A percentile compares a stretch with the other conserved stretches of the same genome.
Evolutionary conservation across 1,140 invertebrate species (phyloP).

Genomic region (Epicauta chinensis): DNA sequence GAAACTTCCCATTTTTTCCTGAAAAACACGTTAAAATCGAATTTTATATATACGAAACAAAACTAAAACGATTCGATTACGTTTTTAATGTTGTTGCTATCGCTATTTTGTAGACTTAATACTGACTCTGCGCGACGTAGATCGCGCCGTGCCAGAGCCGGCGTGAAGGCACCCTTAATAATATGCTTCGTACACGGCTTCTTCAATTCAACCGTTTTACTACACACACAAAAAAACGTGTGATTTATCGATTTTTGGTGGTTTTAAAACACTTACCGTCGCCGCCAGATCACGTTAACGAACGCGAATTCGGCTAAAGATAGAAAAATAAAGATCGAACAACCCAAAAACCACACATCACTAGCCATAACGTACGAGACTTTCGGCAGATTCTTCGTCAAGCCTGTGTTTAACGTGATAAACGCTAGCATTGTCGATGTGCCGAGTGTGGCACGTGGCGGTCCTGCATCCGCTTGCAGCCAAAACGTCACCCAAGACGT

Average conservation of each 20-base stretch:
- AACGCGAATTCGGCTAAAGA: constrained; percentile 83
- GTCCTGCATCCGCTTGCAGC: constrained; percentile 79
- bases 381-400: constrained; percentile 76
- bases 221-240: constrained; percentile 30
- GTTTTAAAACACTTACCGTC: constrained; percentile 52
- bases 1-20: constrained; percentile 21
- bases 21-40: neutral
- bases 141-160: constrained; percentile 61
- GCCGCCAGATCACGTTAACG: constrained; percentile 80
- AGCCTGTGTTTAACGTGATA: constrained; percentile 75
- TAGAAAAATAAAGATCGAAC: constrained; percentile 76
- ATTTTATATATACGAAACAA: too few relatives aligned
- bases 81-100: too few relatives aligned
- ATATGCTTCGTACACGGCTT: constrained; percentile 80
- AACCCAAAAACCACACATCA: constrained; percentile 84
- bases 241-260: too few relatives aligned
- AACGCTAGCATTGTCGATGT: constrained; percentile 84
- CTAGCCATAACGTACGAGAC: constrained; percentile 88
- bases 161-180: constrained; percentile 73
- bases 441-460: constrained; percentile 69
- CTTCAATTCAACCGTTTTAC: constrained; percentile 72
- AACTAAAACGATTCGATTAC: too few relatives aligned
- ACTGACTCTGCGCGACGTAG: constrained; percentile 51
- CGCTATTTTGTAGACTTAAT: constrained; percentile 53
- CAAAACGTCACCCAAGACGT: constrained; percentile 90